Conservation (phyloP, 1,140 invertebrate species). For the Periplaneta americana region DNA sequence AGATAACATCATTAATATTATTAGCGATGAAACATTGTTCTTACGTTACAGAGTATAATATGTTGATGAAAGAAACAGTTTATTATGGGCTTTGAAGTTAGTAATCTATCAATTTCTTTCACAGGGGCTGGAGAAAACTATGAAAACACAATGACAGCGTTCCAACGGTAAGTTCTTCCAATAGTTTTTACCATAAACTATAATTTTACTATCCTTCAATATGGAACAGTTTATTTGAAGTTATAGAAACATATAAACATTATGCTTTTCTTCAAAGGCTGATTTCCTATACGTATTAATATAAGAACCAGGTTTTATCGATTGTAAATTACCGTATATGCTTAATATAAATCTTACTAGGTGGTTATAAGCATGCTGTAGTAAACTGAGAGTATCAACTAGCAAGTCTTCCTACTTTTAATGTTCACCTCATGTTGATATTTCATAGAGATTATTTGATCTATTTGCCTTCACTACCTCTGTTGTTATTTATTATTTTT, state of each 20-base stretch:
- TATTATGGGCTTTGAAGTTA: conserved; percentile 15
- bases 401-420: no score
- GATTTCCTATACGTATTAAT: no score
- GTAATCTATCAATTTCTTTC: conserved; percentile 23
- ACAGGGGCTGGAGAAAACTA: conserved; percentile 57
- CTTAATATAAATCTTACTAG: no score
- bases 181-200: background rate
- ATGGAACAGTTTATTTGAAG: background rate
- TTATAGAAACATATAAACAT: background rate
- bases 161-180: conserved; percentile 44
- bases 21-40: background rate
- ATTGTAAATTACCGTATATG: no score
- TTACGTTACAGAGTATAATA: background rate
- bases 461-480: no score
- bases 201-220: background rate
- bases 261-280: no score
- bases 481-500: no score
- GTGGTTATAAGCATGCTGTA: no score
- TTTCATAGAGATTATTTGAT: no score
- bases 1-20: background rate
- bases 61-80: background rate
- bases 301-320: no score
- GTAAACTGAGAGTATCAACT: no score
- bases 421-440: no score
- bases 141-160: conserved; percentile 58